A percentile compares a stretch with the other conserved stretches of the same genome.
Conservation (phyloP, 2,888 invertebrate species). For the Trichogramma dendrolimi region DNA sequence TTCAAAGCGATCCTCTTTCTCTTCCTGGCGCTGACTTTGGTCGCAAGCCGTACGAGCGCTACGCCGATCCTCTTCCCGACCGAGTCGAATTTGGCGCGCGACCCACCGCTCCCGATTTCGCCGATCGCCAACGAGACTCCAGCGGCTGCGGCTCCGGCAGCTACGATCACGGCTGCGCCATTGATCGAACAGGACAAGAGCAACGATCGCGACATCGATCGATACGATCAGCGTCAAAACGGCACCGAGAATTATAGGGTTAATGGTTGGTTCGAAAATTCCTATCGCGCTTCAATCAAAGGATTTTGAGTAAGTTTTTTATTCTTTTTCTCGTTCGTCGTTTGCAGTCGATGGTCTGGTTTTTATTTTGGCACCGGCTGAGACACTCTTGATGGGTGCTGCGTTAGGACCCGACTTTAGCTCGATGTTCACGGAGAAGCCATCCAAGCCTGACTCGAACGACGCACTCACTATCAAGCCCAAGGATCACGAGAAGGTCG, state of each 20-base stretch:
- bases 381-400: constrained; percentile 58
- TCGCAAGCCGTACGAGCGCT: constrained; percentile 14
- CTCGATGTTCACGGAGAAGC: constrained; percentile 16
- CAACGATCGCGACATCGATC: constrained; percentile 27
- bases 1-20: too few relatives aligned
- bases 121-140: too few relatives aligned
- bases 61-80: constrained; percentile 25
- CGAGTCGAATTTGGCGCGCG: constrained; percentile 14
- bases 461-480: constrained; percentile 15
- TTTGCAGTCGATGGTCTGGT: constrained; percentile 62
- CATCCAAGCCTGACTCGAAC: constrained; percentile 8
- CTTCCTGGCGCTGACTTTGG: neutral
- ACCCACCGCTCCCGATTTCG: neutral
- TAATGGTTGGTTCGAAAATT: constrained; percentile 41
- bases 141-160: constrained; percentile 2
- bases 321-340: neutral
- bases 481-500: constrained; percentile 7
- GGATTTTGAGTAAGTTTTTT: neutral
- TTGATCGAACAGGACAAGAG: constrained; percentile 7
- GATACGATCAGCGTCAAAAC: constrained; percentile 73
- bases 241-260: constrained; percentile 71
- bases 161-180: neutral
- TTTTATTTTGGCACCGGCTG: constrained; percentile 63
- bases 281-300: neutral
- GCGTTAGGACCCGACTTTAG: constrained; percentile 46